Conservation (phyloP, 2,888 invertebrate species). For the Cactoblastis cactorum region DNA sequence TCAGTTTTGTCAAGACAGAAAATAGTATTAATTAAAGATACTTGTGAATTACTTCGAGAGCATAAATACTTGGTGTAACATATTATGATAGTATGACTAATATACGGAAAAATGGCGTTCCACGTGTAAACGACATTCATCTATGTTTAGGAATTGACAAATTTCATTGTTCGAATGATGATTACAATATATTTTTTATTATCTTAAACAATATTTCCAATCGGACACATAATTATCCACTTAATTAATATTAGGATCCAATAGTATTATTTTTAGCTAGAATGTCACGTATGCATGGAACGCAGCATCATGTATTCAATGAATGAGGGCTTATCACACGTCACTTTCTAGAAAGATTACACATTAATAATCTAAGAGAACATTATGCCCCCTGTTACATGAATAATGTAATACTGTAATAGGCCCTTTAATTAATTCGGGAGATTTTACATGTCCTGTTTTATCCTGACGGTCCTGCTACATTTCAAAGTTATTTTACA, state of each 20-base stretch:
- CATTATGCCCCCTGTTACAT: background rate
- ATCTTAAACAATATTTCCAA: slow-evolving; percentile 1
- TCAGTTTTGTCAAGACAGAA: slow-evolving; percentile 62
- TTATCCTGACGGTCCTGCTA: slow-evolving; percentile 27
- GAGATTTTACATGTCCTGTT: slow-evolving; percentile 19
- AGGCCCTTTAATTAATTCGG: slow-evolving; percentile 12
- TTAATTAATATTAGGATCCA: background rate
- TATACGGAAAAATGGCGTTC: background rate
- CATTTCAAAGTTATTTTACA: slow-evolving; percentile 30
- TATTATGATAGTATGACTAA: slow-evolving; percentile 4
- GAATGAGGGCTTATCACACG: slow-evolving; percentile 6
- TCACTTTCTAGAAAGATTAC: background rate
- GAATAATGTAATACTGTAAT: slow-evolving; percentile 4
- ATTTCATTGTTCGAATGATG: slow-evolving; percentile 5
- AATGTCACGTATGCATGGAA: slow-evolving; percentile 13
- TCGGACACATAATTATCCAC: background rate
- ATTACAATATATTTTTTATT: background rate
- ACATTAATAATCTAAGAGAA: background rate
- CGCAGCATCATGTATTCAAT: background rate
- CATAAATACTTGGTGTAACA: background rate
- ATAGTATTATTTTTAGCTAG: background rate
- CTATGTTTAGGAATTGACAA: slow-evolving; percentile 13
- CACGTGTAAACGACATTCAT: slow-evolving; percentile 11
- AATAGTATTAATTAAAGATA: slow-evolving; percentile 28
- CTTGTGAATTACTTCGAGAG: slow-evolving; percentile 17